phyloP scores from a whole-genome alignment of 2,797 vertebrate species.

The Pseudomugil tenellus region DNA sequence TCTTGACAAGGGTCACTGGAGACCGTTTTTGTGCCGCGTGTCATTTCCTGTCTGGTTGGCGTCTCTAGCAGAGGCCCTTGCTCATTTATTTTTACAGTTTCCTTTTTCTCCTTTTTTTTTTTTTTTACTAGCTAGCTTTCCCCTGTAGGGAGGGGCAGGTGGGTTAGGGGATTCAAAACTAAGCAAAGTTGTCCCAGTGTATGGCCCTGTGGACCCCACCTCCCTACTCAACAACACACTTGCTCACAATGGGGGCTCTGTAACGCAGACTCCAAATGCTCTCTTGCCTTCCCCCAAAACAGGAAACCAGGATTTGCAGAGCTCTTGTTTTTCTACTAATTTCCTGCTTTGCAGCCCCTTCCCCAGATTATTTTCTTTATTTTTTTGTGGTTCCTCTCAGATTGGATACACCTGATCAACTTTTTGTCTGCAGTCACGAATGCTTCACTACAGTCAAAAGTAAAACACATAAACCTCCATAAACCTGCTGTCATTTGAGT shows the following conservation, averaged over 20 bases:
- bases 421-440: conserved; percentile 44
- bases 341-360: conserved; percentile 86
- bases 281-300: conserved; percentile 82
- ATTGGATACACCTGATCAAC: conserved; percentile 73
- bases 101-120: conserved; percentile 78
- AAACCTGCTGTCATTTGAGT: conserved; percentile 10
- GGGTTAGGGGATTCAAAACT: conserved; percentile 64
- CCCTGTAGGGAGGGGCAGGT: conserved; percentile 75
- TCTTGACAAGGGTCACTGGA: conserved; percentile 70
- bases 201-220: conserved; percentile 73
- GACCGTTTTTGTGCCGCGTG: conserved; percentile 82
- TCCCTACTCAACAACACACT: conserved; percentile 77
- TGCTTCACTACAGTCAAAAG: conserved; percentile 9
- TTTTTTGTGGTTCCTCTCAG: conserved; percentile 74
- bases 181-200: conserved; percentile 75
- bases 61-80: conserved; percentile 73
- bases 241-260: conserved; percentile 87
- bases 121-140: conserved; percentile 78
- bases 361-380: conserved; percentile 84
- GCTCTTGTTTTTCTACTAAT: conserved; percentile 86
- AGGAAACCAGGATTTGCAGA: conserved; percentile 84
- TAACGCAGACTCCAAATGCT: conserved; percentile 77
- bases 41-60: conserved; percentile 85
- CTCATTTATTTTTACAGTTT: conserved; percentile 88
- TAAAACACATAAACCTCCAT: conserved; percentile 2